Evolutionary conservation across 2,113 vertebrate genomes (phyloP), one percentile per base, ranked within the genome.

Genomic region (Triplophysa dalaica): DNA sequence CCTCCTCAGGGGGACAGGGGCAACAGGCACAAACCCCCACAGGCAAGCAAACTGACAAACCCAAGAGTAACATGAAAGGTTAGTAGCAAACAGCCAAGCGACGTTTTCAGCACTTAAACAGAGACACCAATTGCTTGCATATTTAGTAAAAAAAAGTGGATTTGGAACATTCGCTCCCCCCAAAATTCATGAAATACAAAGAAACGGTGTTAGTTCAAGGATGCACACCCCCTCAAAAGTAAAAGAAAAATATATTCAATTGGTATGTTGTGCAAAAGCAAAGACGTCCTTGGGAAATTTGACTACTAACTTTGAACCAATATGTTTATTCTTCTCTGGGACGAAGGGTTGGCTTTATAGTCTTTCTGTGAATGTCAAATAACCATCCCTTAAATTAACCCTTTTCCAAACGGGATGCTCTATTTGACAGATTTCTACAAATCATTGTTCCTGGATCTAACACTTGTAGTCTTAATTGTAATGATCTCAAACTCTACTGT

Each of bases 41-140:
- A 98, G 98, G 98, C 98, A 99, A 99, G 97, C 98, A 99, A 98
- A 98, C 96, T 98, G 98, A 99, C 95, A 99, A 99, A 98, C 95
- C 98, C 97, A 99, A 99, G 97, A 98, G 96, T 98, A 99, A 99
- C 96, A 96, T 99, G 96, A 99, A 99, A 99, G 98, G 98, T 99
- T 98, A 98, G 98, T 98, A 98, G 96, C 96, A 96, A 99, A 98
- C 95, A 98, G 94, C 96, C 95, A 98, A 98, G 96, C 93, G 97
- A 99, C 97, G 96, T 98, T 93, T 91, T 89, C 86, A 83, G 82
- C 90, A 75, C 86, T 86, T 82, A 87, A 86, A 88, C 83, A 86
- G 79, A 87, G 92, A 92, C 91, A 86, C 91, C 90, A 93, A 92
- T 93, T 91, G 89, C 89, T 89, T 87, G 83, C 76, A 66, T 87